Percentiles rank a stretch among this genome's conserved stretches.
Evolutionary conservation across 2,113 vertebrate species (phyloP).

Genomic region (Vidua chalybeata): DNA sequence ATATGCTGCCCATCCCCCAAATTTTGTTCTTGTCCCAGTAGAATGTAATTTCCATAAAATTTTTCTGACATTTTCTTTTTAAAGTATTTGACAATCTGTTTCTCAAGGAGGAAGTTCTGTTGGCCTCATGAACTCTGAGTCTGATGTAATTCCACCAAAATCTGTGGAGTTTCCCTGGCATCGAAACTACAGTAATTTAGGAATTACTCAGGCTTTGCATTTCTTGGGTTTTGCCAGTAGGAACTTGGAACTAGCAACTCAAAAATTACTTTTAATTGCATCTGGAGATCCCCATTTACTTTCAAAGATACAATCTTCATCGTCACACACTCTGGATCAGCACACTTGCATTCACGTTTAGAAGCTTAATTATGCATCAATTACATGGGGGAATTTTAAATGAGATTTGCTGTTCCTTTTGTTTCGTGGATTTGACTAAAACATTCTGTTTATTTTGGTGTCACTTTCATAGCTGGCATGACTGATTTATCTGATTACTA

Average conservation of each 20-base stretch:
- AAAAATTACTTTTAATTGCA: constrained; percentile 48
- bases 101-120: not conserved
- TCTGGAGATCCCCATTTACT: constrained; percentile 50
- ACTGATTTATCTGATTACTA: constrained; percentile 56
- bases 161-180: constrained; percentile 52
- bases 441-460: constrained; percentile 50
- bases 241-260: constrained; percentile 32
- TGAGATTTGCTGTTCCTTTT: constrained; percentile 43
- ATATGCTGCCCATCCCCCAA: not conserved
- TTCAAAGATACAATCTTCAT: constrained; percentile 41
- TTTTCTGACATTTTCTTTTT: not conserved
- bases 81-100: not conserved
- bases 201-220: constrained; percentile 22
- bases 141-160: not conserved
- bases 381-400: constrained; percentile 45
- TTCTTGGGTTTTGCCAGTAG: constrained; percentile 34
- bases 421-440: constrained; percentile 39
- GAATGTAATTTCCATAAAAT: not conserved
- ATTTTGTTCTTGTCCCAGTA: not conserved
- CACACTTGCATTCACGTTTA: constrained; percentile 15
- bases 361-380: constrained; percentile 44
- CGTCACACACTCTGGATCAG: not conserved
- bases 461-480: constrained; percentile 24
- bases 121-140: not conserved
- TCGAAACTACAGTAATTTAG: not conserved